Base-by-base conservation (phyloP, 1,140 invertebrate species). In the Lasioglossum albipes region DNA sequence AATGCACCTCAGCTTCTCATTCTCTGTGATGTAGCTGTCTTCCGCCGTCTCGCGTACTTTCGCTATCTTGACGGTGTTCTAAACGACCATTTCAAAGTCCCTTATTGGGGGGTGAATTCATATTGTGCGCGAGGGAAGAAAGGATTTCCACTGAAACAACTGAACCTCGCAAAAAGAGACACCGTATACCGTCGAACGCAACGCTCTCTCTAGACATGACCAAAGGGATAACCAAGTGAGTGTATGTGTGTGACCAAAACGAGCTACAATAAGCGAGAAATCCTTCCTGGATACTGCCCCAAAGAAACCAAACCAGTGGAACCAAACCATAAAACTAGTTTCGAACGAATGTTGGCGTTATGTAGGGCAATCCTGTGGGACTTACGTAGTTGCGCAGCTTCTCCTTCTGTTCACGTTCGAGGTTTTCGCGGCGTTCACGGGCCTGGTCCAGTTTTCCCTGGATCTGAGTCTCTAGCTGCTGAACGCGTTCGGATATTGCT, bases 351-450 rank as follows among this genome's bases (percentile, higher is more conserved):
- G 45, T 31, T 18, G 12, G 18, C 36, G 27, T 49, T 49, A 52
- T 13, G 1, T 2, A 6, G 16, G 62, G 10, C 45, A 45, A 7
- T 36, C 10, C 5, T 3, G n/a, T 31, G 5, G 1, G 31, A 96
- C 95, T 96, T 92, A 97, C 96, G 89, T 97, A 95, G 92, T 95
- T 96, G 83, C 95, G 95, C 67, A 97, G 94, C 89, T 96, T 96
- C 90, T 97, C 96, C 87, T 95, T 94, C 88, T 96, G 95, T 90
- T 96, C 96, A 78, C 95, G 95, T 90, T 97, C 96, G 66, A 96
- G 92, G 84, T 94, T 94, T 81, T 95, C 94, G 64, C 96, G 95
- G 83, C 96, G 95, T 80, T 94, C 94, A 77, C 95, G 94, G 82
- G 96, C 96, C 84, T 95, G 94, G 82, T 95, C 95, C 88, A 97